Conservation (phyloP, 2,113 vertebrate species). For the Myotis davidii region DNA sequence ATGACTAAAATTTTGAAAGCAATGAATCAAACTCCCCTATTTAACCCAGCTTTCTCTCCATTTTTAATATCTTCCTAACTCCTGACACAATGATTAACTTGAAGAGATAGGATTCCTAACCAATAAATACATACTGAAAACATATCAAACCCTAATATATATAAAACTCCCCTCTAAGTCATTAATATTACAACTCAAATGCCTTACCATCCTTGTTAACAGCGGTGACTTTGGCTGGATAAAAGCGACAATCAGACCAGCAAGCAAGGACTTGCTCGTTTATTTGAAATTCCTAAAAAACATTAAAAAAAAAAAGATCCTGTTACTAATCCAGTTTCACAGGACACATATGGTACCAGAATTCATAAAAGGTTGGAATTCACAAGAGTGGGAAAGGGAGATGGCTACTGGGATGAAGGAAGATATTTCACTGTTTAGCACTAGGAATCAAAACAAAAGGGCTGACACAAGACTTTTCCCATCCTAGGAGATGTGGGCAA, state of each 20-base stretch:
- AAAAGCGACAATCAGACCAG: slow-evolving; percentile 99
- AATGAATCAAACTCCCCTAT: neutral
- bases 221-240: slow-evolving; percentile 95
- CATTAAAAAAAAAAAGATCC: slow-evolving; percentile 30
- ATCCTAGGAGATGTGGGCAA: neutral
- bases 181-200: slow-evolving; percentile 14
- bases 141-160: slow-evolving; percentile 2
- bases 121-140: slow-evolving; percentile 53
- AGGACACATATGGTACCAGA: slow-evolving; percentile 29
- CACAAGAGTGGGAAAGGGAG: neutral
- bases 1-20: neutral
- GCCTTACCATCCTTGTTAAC: slow-evolving; percentile 96
- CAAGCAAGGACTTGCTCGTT: slow-evolving; percentile 96
- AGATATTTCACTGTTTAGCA: neutral
- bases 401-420: neutral
- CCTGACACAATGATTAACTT: slow-evolving; percentile 20
- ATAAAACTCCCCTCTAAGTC: neutral
- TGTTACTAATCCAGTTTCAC: slow-evolving; percentile 62
- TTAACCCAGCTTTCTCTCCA: slow-evolving; percentile 29
- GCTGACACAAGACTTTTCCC: neutral
- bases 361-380: neutral
- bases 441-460: neutral
- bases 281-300: slow-evolving; percentile 91
- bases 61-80: slow-evolving; percentile 55
- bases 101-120: slow-evolving; percentile 8